Conservation (phyloP, 2,113 vertebrate genomes). For the Alouatta palliata region DNA sequence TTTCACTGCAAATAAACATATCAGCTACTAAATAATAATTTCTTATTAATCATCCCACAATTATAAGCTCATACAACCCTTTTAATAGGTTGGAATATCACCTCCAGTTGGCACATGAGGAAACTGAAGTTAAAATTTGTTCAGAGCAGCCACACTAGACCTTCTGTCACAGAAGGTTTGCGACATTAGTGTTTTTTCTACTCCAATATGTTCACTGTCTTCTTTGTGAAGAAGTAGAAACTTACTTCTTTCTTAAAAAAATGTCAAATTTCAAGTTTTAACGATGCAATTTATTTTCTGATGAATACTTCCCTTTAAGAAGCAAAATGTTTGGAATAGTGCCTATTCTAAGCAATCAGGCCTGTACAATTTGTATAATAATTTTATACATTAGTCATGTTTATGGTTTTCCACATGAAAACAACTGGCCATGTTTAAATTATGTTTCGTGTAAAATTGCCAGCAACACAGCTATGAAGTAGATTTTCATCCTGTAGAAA, state of each 20-base stretch:
- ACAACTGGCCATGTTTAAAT: not conserved
- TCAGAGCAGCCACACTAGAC: not conserved
- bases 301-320: not conserved
- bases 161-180: not conserved
- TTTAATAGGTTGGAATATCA: not conserved
- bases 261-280: slow-evolving; percentile 32
- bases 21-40: not conserved
- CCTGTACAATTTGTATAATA: not conserved
- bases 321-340: not conserved
- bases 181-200: not conserved
- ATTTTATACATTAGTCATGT: not conserved
- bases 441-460: not conserved
- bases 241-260: not conserved
- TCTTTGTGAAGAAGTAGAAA: not conserved
- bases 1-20: slow-evolving; percentile 7
- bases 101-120: not conserved
- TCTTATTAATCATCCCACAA: not conserved
- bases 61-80: not conserved
- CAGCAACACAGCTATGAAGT: not conserved
- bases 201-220: not conserved
- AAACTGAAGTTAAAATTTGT: slow-evolving; percentile 32
- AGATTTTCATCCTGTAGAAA: not conserved
- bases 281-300: slow-evolving; percentile 20
- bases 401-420: slow-evolving; percentile 13
- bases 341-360: not conserved